These are phyloP conservation scores for Motacilla tschutschensis DNA, from an alignment of 2,113 vertebrate genomes.

Conservation along the genomic window DNA sequence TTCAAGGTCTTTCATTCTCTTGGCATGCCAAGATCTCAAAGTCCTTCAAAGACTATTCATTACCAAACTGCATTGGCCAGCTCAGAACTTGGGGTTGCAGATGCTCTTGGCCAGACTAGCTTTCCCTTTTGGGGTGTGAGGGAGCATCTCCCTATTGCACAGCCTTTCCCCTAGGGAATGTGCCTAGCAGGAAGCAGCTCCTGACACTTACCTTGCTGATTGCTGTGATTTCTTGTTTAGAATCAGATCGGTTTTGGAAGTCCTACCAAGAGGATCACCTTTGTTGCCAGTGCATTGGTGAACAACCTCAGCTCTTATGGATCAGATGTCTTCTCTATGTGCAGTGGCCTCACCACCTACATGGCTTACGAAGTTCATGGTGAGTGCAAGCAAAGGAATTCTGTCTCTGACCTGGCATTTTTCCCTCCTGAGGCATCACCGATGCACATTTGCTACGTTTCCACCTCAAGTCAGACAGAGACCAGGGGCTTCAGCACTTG, in stretches of 20 bases:
- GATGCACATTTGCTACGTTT: neutral
- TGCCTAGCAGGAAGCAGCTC: neutral
- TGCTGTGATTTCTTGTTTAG: neutral
- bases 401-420: accelerated
- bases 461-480: too few species aligned
- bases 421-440: accelerated
- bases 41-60: neutral
- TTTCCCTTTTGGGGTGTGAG: neutral
- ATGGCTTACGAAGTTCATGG: neutral
- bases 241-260: neutral
- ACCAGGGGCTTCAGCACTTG: too few species aligned
- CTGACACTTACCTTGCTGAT: neutral
- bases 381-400: neutral
- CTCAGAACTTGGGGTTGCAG: neutral
- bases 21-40: neutral
- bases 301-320: neutral
- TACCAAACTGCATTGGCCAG: too few species aligned
- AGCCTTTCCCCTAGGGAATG: neutral
- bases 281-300: neutral
- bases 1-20: too few species aligned
- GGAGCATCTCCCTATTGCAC: neutral
- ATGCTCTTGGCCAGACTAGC: too few species aligned
- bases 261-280: neutral
- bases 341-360: neutral
- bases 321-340: neutral